Base-by-base conservation (phyloP, 2,113 vertebrate species). In the Athene cunicularia region DNA sequence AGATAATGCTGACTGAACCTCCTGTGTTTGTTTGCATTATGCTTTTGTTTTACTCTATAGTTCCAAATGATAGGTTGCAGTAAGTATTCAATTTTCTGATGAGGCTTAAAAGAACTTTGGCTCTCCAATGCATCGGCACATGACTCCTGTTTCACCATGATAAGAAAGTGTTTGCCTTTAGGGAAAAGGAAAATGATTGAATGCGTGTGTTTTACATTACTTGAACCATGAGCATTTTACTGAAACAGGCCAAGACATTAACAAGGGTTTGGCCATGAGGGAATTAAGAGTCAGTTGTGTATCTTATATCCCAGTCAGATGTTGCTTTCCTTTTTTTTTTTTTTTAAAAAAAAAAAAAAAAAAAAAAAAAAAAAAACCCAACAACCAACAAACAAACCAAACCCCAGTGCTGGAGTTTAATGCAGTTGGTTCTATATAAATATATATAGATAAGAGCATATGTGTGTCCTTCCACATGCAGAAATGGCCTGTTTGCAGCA, bases 171-270 rank as follows among this genome's bases (percentile, higher is more conserved):
- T 96, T 97, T 97, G 98, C 98, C 98, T 98, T 96, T 88, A 97
- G 98, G 98, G 98, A 98, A 93, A 97, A 98, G 92, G 95, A 86
- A 97, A 97, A 95, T 95, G 96, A 98, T 97, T 98, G 98, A 98
- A 98, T 76, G 86, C 35, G 71, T 97, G 86, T 98, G 93, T 97
- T 98, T 98, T 98, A 97, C 97, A 98, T 98, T 98, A 97, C 97
- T 98, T 98, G 97, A 98, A 98, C 97, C 95, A 97, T 93, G 97
- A 97, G 98, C 97, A 94, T 98, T 98, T 97, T 97, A 98, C 97
- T 97, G 97, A 98, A 97, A 96, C 96, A 97, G 97, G 97, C 96
- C 97, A 97, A 98, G 97, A 97, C 95, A 98, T 97, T 98, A 98
- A 97, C 96, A 97, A 96, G 90, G 93, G 94, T 97, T 98, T 98